A percentile compares a stretch with the other conserved stretches of the same genome.
Evolutionary conservation across 2,888 invertebrate genomes (phyloP).

Genomic region (Nomada goodeniana): DNA sequence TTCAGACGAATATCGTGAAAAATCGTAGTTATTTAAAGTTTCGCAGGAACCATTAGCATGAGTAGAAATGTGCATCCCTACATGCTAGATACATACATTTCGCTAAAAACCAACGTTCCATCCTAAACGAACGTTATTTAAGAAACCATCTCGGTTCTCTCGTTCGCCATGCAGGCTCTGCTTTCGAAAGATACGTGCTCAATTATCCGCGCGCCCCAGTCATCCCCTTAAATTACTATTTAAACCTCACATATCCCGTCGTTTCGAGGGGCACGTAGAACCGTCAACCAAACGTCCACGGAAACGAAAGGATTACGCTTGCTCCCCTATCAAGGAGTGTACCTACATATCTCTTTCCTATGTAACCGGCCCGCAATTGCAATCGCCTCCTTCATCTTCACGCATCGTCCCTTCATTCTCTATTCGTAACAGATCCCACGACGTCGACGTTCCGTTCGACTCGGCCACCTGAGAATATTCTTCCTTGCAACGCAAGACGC

Average conservation of each 20-base stretch:
- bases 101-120: not conserved
- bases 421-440: conserved; percentile 17
- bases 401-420: not conserved
- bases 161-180: not conserved
- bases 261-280: not conserved
- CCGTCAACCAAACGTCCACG: conserved; percentile 12
- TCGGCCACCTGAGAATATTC: conserved; percentile 2
- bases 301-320: conserved; percentile 39
- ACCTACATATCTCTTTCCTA: not conserved
- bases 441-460: conserved; percentile 12
- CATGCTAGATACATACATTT: too few species aligned
- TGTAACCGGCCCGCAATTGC: not conserved
- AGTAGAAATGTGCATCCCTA: too few species aligned
- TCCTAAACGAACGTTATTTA: not conserved
- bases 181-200: conserved; percentile 8
- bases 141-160: not conserved
- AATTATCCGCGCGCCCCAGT: conserved; percentile 8
- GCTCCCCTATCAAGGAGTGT: not conserved
- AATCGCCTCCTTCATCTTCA: not conserved
- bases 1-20: too few species aligned
- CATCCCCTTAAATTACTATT: conserved; percentile 29
- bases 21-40: too few species aligned
- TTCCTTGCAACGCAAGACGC: not conserved
- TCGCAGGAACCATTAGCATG: too few species aligned
- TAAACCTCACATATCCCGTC: not conserved